These are phyloP conservation scores for Dendrolimus kikuchii DNA, from an alignment of 1,140 invertebrate species.

Conservation along the genomic window DNA sequence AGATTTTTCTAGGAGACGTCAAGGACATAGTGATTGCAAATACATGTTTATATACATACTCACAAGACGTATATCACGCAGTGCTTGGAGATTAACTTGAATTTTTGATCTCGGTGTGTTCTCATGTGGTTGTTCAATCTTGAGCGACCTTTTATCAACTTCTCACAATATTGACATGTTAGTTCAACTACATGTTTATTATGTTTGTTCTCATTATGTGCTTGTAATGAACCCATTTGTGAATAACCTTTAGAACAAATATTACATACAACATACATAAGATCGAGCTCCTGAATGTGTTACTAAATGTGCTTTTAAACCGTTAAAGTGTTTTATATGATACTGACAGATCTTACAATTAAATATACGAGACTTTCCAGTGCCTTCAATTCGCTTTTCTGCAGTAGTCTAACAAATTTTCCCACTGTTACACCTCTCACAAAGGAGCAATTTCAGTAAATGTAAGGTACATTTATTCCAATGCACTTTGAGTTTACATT, in stretches of 20 bases:
- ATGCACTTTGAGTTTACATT: slow-evolving; percentile 55
- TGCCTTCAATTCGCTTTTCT: slow-evolving; percentile 34
- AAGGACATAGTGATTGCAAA: no score
- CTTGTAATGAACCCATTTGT: slow-evolving; percentile 34
- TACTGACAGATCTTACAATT: slow-evolving; percentile 44
- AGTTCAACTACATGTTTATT: slow-evolving; percentile 30
- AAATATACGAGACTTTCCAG: slow-evolving; percentile 39
- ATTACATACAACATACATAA: slow-evolving; percentile 35
- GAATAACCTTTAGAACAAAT: slow-evolving; percentile 36
- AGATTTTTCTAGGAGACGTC: no score
- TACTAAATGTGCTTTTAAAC: slow-evolving; percentile 35
- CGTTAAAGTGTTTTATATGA: slow-evolving; percentile 29
- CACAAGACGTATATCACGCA: no score
- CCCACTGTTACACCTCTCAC: slow-evolving; percentile 32
- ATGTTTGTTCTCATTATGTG: slow-evolving; percentile 37
- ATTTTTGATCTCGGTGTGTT: slow-evolving; percentile 22
- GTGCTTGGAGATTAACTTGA: no score
- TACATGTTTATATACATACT: no score
- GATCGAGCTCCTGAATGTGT: slow-evolving; percentile 42
- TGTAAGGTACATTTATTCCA: slow-evolving; percentile 55
- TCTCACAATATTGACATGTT: slow-evolving; percentile 48
- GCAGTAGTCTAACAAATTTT: slow-evolving; percentile 24
- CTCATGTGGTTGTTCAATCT: slow-evolving; percentile 37
- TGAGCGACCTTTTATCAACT: slow-evolving; percentile 33
- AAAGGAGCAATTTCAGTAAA: slow-evolving; percentile 28